Conservation (phyloP, 2,888 invertebrate species). For the Pseudococcus longispinus region DNA sequence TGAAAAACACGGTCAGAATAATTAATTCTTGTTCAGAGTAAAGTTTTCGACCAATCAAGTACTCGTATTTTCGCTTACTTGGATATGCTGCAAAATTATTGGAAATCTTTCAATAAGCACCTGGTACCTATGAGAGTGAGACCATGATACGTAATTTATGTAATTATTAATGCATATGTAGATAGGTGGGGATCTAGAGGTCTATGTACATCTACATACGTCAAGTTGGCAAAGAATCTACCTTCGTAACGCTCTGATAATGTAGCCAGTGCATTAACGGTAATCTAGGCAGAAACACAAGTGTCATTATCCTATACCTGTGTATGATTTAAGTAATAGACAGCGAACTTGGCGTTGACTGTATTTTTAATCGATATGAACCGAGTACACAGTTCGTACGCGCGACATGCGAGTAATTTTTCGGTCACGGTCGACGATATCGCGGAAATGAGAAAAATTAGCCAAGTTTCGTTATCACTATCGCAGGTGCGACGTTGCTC, state of each 20-base stretch:
- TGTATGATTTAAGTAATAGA: conserved; percentile 28
- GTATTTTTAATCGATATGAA: not conserved
- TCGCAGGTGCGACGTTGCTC: not conserved
- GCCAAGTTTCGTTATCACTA: not conserved
- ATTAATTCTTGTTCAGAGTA: not conserved
- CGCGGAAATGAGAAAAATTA: not conserved
- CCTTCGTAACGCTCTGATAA: conserved; percentile 35
- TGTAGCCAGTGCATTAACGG: not conserved
- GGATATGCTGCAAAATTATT: not conserved
- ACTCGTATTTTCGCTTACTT: not conserved
- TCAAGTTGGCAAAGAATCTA: not conserved
- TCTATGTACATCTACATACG: not conserved
- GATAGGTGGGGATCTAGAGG: not conserved
- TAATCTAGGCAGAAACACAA: not conserved
- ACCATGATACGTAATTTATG: not conserved
- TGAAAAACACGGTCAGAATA: not conserved
- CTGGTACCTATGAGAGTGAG: no score
- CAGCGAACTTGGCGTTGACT: no score
- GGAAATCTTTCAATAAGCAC: not conserved
- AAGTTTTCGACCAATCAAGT: not conserved
- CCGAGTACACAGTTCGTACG: not conserved
- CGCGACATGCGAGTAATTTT: conserved; percentile 4
- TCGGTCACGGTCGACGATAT: not conserved
- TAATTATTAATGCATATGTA: not conserved
- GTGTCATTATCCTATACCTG: not conserved